Evolutionary conservation across 2,797 vertebrate species (phyloP), one percentile per base, ranked within the genome.

Genomic region (Melanotaenia parkinsoni): DNA sequence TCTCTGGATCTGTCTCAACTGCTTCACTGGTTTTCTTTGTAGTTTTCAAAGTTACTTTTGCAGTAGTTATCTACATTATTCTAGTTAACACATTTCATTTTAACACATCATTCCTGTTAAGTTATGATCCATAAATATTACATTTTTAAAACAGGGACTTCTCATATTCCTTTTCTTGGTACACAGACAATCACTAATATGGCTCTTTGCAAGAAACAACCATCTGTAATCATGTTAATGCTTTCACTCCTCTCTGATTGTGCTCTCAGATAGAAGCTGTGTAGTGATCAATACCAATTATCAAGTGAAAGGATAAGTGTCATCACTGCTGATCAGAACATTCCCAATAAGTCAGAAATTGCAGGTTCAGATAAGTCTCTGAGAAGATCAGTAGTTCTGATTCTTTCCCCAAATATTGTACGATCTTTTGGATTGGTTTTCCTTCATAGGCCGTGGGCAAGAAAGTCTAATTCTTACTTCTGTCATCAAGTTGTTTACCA

Each of bases 401-500:
- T 50, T 43, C 14, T 14, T 11, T 11, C 20, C 8, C 7, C 20
- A 47, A n/a, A 50, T 9, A 50, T 4, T 16, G 40, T 18, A 50
- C 18, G 45, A 22, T 50, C 20, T 50, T n/a, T 50, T n/a, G 20
- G 8, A 28, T 28, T 28, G 26, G 26, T 28, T 28, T 10, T 3
- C 2, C 35, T 32, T 59, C 33, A 32, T 47, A 26, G 22, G 30
- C 12, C 54, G 16, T 5, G 28, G 7, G 16, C 24, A 53, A 59
- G 40, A 53, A n/a, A 66, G 57, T 14, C 22, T 11, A 11, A 18
- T 0, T 26, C 12, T 5, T 45, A 20, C 35, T 35, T 43, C 16
- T 47, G 30, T 47, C 37, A 35, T 61, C n/a, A 30, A 66, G 45
- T 66, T 59, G 5, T 80, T 86, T 62, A 70, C 73, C 40, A 40